These are phyloP conservation scores for Sturmia bella DNA, from an alignment of 2,888 invertebrate species.

Conservation along the genomic window DNA sequence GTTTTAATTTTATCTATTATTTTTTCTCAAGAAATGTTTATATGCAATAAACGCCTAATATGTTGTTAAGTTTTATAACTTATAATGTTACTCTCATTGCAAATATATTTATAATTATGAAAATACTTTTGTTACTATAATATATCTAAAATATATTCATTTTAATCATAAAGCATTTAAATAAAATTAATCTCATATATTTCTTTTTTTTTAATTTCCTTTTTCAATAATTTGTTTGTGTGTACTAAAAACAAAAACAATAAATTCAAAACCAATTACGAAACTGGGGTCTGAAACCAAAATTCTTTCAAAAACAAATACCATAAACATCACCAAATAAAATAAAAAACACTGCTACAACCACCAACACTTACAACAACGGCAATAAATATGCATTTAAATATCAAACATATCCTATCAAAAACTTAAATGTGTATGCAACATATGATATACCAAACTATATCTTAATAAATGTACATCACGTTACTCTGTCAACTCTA, in stretches of 20 bases:
- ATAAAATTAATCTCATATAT: slow-evolving; percentile 79
- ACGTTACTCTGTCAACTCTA: slow-evolving; percentile 6
- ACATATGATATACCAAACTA: slow-evolving; percentile 34
- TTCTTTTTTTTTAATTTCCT: slow-evolving; percentile 80
- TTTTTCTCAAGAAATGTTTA: slow-evolving; percentile 22
- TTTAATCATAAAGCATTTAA: slow-evolving; percentile 60
- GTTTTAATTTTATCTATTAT: slow-evolving; percentile 48
- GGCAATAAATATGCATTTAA: slow-evolving; percentile 1
- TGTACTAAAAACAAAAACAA: slow-evolving; percentile 75
- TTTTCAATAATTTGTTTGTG: slow-evolving; percentile 81
- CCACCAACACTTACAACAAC: slow-evolving; percentile 25
- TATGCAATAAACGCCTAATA: slow-evolving; percentile 34
- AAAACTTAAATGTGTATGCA: slow-evolving; percentile 34
- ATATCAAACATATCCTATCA: slow-evolving; percentile 22
- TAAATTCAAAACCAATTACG: slow-evolving; percentile 76
- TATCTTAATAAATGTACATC: slow-evolving; percentile 22
- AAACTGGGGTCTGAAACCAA: slow-evolving; percentile 79
- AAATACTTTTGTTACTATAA: slow-evolving; percentile 19
- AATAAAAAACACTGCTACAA: slow-evolving; percentile 57
- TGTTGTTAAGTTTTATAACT: slow-evolving; percentile 31
- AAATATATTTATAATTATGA: slow-evolving; percentile 39
- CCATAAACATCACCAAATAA: slow-evolving; percentile 50
- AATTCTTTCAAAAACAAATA: slow-evolving; percentile 68
- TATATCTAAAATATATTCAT: slow-evolving; percentile 48
- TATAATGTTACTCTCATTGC: slow-evolving; percentile 16